Evolutionary conservation across 2,888 invertebrate genomes (phyloP), one percentile per base, ranked within the genome.

Genomic region (Sinohyriopsis cumingii): DNA sequence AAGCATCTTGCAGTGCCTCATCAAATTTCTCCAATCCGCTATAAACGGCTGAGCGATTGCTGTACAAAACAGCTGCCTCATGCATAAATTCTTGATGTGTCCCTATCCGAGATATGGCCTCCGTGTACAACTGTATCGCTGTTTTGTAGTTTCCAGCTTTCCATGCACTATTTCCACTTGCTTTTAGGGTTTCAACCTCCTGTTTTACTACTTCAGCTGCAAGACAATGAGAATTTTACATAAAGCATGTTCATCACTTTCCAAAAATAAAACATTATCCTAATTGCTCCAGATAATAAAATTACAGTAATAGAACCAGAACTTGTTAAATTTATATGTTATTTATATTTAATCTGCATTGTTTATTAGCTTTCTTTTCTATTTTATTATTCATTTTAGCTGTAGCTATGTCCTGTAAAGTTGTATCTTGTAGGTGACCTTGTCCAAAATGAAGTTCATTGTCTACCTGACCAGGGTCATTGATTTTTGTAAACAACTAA

Each of bases 31-130:
- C 62, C 55, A 75, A 59, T 19, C 68, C 68, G 59, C 33, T 68
- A 60, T 72, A 71, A 6, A 79, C 80, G 20, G 72, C 69, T 18
- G 83, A 81, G n/a, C 78, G 69, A 66, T 80, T 80, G 63, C 78
- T 81, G 59, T 80, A 75, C 57, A 83, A 71, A 19, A 75, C 68
- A 54, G 79, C 79, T 5, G 77, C 74, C 61, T 83, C 80, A 33
- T 77, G 75, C 53, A 71, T 72, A 19, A 78, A 67, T 12, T 70
- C 65, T 45, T 69, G 55, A 9, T 73, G 73, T 25, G 68, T 68
- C 56, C 71, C 69, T 18, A 77, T 69, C 15, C 77, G 61, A 15
- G 65, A 33, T 25, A 82, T 60, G 12, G 78, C 83, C 19, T 77
- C 65, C 15, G 65, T 71, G 65, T 83, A 83, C n/a, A 69, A 53